These are phyloP conservation scores for Monopterus albus DNA, from an alignment of 2,113 vertebrate genomes.

Conservation along the genomic window DNA sequence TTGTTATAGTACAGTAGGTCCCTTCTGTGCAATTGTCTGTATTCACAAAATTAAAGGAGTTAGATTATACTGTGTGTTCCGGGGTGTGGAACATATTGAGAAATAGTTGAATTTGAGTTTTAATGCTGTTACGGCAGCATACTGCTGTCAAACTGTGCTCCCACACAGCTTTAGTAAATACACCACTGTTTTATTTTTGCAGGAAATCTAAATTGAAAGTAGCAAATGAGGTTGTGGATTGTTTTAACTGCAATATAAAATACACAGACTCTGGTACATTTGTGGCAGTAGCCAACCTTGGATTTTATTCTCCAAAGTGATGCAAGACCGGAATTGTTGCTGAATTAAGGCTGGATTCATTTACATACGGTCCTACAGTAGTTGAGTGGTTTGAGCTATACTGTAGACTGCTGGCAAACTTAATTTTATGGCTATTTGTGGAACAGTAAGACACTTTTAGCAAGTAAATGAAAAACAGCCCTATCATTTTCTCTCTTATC, in stretches of 20 bases:
- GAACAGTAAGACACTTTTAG: no score
- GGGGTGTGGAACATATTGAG: neutral
- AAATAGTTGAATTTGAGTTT: slow-evolving; percentile 8
- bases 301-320: no score
- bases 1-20: slow-evolving; percentile 21
- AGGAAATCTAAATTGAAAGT: neutral
- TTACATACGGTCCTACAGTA: no score
- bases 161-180: neutral
- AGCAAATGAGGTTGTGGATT: neutral
- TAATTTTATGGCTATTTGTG: no score
- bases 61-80: neutral
- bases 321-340: no score
- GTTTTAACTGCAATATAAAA: neutral
- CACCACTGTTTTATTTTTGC: neutral
- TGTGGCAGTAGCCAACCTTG: no score
- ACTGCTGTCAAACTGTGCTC: neutral
- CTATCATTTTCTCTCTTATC: no score
- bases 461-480: no score
- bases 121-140: neutral
- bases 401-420: no score
- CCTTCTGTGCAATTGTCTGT: slow-evolving; percentile 18
- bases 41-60: slow-evolving; percentile 9
- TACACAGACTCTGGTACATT: no score
- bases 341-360: no score
- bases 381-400: no score